Percentiles rank a stretch among this genome's conserved stretches.
These are phyloP conservation scores for Puma concolor DNA, from an alignment of 2,113 vertebrate genomes.

Conservation along the genomic window DNA sequence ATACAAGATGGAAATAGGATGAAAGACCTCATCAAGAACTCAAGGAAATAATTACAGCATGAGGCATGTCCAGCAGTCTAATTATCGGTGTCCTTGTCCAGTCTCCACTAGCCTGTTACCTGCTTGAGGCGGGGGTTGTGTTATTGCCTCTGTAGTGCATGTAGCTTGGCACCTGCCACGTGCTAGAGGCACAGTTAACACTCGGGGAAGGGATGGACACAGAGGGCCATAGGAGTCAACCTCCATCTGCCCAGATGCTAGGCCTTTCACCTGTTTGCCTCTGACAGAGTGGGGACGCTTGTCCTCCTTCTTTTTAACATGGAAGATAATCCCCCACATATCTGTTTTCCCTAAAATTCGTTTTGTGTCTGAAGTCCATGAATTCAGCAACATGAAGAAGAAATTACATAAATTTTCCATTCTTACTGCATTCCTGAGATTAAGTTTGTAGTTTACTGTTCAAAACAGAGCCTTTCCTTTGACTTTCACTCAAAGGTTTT, in stretches of 20 bases:
- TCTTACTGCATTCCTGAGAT: neutral
- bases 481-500: neutral
- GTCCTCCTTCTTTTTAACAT: neutral
- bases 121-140: neutral
- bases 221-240: neutral
- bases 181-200: neutral
- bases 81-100: neutral
- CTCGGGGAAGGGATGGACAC: neutral
- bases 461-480: neutral
- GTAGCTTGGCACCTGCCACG: neutral
- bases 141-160: neutral
- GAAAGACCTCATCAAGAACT: neutral
- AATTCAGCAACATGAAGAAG: slow-evolving; percentile 19
- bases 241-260: neutral
- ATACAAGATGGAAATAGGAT: slow-evolving; percentile 89
- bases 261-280: neutral
- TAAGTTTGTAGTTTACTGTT: neutral
- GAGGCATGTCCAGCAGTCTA: fast-evolving
- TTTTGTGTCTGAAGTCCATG: neutral
- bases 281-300: neutral
- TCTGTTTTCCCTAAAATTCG: neutral
- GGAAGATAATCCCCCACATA: neutral
- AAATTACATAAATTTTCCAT: neutral
- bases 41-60: neutral
- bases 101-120: neutral